These are phyloP conservation scores for Leucoraja ocellata DNA, from an alignment of 2,797 vertebrate genomes.

Conservation along the genomic window DNA sequence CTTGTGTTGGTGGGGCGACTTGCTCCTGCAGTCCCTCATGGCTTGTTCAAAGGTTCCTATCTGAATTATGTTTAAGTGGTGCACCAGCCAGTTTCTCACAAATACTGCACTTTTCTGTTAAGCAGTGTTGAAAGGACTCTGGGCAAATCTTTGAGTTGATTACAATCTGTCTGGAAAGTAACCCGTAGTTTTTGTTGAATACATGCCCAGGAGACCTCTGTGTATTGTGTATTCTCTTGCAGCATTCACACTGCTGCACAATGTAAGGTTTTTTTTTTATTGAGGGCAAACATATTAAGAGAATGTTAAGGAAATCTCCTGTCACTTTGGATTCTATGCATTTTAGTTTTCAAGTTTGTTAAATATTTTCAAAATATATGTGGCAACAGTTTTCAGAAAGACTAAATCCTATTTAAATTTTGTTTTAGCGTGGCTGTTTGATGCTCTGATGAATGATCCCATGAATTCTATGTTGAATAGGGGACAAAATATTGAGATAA, in stretches of 20 bases:
- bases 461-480: neutral
- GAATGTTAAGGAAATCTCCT: conserved; percentile 27
- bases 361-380: neutral
- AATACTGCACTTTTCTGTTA: conserved; percentile 38
- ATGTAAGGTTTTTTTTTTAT: conserved; percentile 23
- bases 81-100: conserved; percentile 36
- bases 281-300: conserved; percentile 36
- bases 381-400: neutral
- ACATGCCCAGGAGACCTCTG: conserved; percentile 34
- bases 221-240: conserved; percentile 33
- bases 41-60: conserved; percentile 36
- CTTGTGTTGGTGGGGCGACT: neutral
- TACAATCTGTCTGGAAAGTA: conserved; percentile 39
- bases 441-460: neutral
- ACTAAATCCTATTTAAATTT: neutral
- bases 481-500: neutral
- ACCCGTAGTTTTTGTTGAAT: conserved; percentile 38
- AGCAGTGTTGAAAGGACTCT: conserved; percentile 37
- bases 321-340: conserved; percentile 15
- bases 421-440: neutral
- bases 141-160: conserved; percentile 38
- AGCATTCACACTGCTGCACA: conserved; percentile 35
- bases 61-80: conserved; percentile 33
- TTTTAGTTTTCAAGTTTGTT: conserved; percentile 29
- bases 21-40: neutral